These are phyloP conservation scores for Euglossa dilemma DNA, from an alignment of 1,140 invertebrate species.

Conservation along the genomic window DNA sequence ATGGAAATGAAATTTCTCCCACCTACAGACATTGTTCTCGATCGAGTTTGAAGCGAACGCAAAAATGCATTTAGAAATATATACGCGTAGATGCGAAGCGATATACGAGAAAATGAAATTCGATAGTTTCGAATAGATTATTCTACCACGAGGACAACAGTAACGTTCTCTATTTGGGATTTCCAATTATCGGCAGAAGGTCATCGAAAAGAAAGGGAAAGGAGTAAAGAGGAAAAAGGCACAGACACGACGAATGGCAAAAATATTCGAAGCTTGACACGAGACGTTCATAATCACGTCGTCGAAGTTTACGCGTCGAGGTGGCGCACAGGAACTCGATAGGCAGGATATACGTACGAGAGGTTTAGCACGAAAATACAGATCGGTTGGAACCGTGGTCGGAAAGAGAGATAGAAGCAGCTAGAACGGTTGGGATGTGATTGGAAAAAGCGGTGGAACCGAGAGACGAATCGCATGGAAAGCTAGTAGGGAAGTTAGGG, in stretches of 20 bases:
- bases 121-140: background rate
- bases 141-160: background rate
- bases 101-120: background rate
- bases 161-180: background rate
- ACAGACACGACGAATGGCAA: background rate
- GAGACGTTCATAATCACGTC: background rate
- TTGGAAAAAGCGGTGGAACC: background rate
- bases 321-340: background rate
- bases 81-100: background rate
- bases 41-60: background rate
- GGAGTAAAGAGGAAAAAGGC: too few relatives aligned
- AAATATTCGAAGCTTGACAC: background rate
- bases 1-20: constrained; percentile 12
- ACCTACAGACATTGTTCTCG: constrained; percentile 3
- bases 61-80: background rate
- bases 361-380: background rate
- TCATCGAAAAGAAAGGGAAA: too few relatives aligned
- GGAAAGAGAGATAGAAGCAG: background rate
- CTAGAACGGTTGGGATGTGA: background rate
- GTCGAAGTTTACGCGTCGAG: background rate
- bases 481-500: too few relatives aligned
- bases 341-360: background rate
- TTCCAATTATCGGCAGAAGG: background rate
- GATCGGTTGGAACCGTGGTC: background rate
- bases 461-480: background rate